Evolutionary conservation across 2,113 vertebrate genomes (phyloP).

Genomic region (Mormyrus iriodes): DNA sequence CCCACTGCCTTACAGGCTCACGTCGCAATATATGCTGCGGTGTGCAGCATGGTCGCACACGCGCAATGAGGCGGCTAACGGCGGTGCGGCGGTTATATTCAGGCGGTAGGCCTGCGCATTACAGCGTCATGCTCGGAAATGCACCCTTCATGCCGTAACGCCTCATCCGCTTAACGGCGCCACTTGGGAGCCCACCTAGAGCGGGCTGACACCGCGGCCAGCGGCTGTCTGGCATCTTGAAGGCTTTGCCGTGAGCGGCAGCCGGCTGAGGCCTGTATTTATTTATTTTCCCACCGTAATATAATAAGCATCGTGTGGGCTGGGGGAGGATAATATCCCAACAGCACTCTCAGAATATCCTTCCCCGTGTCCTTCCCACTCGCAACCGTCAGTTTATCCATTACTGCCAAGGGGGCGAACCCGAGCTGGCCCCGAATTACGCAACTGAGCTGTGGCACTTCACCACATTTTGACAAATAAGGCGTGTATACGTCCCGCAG

Average conservation of each 20-base stretch:
- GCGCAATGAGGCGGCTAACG: background rate
- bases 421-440: background rate
- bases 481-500: background rate
- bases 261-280: background rate
- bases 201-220: background rate
- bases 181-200: background rate
- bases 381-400: background rate
- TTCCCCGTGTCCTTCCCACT: background rate
- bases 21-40: background rate
- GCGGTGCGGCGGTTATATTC: background rate
- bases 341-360: background rate
- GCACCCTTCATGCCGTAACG: background rate
- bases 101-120: background rate
- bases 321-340: background rate
- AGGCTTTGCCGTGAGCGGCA: background rate
- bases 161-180: background rate
- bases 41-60: background rate
- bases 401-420: background rate
- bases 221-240: background rate
- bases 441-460: constrained; percentile 9
- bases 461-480: background rate
- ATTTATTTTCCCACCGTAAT: background rate
- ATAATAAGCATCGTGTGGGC: background rate
- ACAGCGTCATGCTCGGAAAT: background rate
- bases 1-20: background rate